Percentiles rank a stretch among this genome's conserved stretches.
Evolutionary conservation across 37 sponge, comb jelly and placozoan genomes (phyloP).

Genomic region (Lycopodina hypogea): DNA sequence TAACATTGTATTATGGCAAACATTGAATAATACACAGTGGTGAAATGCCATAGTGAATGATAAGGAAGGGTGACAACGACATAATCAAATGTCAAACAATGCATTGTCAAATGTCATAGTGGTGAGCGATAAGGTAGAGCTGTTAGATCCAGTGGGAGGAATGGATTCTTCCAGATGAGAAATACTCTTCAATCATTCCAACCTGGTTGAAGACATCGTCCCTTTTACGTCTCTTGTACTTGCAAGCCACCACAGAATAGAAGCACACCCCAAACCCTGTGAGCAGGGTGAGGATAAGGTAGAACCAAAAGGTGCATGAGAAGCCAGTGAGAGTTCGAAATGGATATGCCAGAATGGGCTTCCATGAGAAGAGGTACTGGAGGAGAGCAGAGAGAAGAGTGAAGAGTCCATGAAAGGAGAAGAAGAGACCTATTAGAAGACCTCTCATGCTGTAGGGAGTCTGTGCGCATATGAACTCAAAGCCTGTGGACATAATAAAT

Average conservation of each 20-base stretch:
- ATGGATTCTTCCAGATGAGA: constrained; percentile 8
- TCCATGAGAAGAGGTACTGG: constrained; percentile 26
- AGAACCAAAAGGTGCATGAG: constrained; percentile 35
- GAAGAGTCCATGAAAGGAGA: constrained; percentile 45
- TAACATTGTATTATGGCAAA: too few species aligned
- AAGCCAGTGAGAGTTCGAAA: constrained; percentile 1
- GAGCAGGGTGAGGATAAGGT: not conserved
- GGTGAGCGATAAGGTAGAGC: too few species aligned
- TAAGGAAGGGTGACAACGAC: too few species aligned
- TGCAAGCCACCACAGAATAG: constrained; percentile 20
- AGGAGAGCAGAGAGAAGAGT: constrained; percentile 26
- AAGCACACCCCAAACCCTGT: constrained; percentile 20
- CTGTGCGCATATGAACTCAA: constrained; percentile 65
- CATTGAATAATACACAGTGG: too few species aligned
- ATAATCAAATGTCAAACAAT: too few species aligned
- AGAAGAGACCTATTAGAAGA: constrained; percentile 56
- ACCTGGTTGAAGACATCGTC: constrained; percentile 35
- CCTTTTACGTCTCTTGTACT: constrained; percentile 52
- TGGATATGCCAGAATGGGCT: not conserved
- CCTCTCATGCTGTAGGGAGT: constrained; percentile 56
- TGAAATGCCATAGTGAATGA: too few species aligned
- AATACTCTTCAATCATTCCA: constrained; percentile 46
- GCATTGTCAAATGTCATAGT: too few species aligned
- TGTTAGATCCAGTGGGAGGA: too few species aligned
- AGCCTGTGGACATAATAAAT: constrained; percentile 27